Conservation (phyloP, 1,140 invertebrate species). For the Bursaphelenchus mucronatus region DNA sequence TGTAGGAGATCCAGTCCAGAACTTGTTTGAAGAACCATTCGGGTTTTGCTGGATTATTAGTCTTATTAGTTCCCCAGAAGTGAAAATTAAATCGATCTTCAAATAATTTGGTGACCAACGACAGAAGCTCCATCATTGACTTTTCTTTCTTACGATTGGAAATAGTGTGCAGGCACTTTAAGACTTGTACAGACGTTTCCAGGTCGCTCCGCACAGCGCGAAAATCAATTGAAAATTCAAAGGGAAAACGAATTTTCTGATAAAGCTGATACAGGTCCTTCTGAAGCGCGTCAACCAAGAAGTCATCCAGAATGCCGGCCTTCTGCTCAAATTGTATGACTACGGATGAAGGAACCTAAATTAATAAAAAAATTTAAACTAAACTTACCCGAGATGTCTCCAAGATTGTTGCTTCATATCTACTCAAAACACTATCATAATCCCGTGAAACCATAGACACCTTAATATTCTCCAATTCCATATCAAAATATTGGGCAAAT, state of each 20-base stretch:
- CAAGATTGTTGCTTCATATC: no score
- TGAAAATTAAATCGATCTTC: slow-evolving; percentile 37
- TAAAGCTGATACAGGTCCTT: neutral
- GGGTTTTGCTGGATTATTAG: slow-evolving; percentile 36
- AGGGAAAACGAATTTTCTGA: slow-evolving; percentile 22
- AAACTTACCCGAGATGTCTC: no score
- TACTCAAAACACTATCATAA: no score
- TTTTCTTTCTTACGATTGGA: neutral
- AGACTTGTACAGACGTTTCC: neutral
- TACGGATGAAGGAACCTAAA: no score
- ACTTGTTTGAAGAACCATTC: slow-evolving; percentile 48
- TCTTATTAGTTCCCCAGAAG: slow-evolving; percentile 41
- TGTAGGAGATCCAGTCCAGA: slow-evolving; percentile 34
- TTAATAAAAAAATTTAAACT: no score
- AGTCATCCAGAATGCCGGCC: neutral
- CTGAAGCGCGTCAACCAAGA: neutral
- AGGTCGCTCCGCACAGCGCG: slow-evolving; percentile 1
- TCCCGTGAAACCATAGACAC: no score
- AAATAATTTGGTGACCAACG: slow-evolving; percentile 14
- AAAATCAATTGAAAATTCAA: slow-evolving; percentile 22
- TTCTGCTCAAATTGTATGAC: no score
- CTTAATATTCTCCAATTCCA: no score
- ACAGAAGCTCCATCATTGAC: neutral
- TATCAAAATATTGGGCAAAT: no score
- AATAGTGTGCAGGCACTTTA: slow-evolving; percentile 7